Conservation (phyloP, 2,888 invertebrate genomes). For the Pasiphila rectangulata region DNA sequence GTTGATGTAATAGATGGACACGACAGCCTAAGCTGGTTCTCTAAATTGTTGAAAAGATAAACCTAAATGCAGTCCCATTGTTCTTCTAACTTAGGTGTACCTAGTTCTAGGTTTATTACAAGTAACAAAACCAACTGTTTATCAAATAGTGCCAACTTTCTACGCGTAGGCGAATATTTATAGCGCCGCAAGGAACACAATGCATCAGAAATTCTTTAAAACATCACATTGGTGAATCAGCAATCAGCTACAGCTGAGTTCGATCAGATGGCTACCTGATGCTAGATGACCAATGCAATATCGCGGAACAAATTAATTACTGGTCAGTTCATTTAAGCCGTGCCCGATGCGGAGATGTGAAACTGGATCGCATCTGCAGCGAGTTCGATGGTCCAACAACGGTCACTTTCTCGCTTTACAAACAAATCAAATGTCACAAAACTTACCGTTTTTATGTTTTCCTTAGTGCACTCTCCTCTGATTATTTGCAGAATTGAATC, state of each 20-base stretch:
- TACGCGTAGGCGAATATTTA: constrained; percentile 47
- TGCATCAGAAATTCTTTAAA: constrained; percentile 34
- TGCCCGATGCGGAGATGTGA: constrained; percentile 58
- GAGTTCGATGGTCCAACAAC: constrained; percentile 60
- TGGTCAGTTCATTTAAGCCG: constrained; percentile 64
- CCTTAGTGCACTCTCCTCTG: constrained; percentile 39
- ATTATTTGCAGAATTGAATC: constrained; percentile 49
- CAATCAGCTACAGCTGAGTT: constrained; percentile 52
- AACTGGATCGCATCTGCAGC: constrained; percentile 67
- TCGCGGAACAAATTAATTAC: constrained; percentile 60
- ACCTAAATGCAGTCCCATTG: too few relatives aligned
- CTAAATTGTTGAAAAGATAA: too few relatives aligned
- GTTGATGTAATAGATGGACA: too few relatives aligned
- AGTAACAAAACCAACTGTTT: neutral
- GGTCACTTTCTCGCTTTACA: constrained; percentile 75
- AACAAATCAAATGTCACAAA: constrained; percentile 71
- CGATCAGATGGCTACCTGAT: constrained; percentile 50
- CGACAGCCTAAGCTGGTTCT: too few relatives aligned
- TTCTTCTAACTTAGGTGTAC: too few relatives aligned
- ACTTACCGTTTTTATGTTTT: constrained; percentile 62
- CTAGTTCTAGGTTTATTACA: constrained; percentile 29
- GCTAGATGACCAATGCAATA: constrained; percentile 45
- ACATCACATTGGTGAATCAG: constrained; percentile 38
- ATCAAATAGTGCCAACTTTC: constrained; percentile 40
- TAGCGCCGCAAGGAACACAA: constrained; percentile 33